Base-by-base conservation (phyloP, 2,888 invertebrate species). In the Parapristionchus giblindavisi region DNA sequence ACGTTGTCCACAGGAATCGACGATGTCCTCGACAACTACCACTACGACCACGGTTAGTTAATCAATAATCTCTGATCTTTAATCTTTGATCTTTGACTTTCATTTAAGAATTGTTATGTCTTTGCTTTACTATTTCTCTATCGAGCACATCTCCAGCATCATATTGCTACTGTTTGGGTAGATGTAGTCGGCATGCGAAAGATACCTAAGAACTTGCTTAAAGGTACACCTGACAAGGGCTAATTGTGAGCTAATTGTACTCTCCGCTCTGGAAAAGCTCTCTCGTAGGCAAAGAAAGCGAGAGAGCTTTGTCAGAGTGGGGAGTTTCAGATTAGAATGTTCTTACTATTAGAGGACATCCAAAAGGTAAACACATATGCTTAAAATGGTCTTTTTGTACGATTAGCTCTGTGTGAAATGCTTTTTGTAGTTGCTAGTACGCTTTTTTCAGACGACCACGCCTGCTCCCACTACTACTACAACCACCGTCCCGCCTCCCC, bases 401-500 rank as follows among this genome's bases (percentile, higher is more conserved):
- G 1, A 56, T 56, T 4, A 3, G 17, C 27, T 2, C 17, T 24
- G 5, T 34, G 32, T 11, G 32, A 21, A 1, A 60, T 8, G 2
- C 1, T 36, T 5, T 14, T 36, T 6, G n/a, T 1, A 1, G 11
- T 8, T 8, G 21, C 8, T 11, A 36, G n/a, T 21, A 38, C 2
- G 29, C 5, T 66, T 66, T 8, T 48, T 6, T 58, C 5, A 52
- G 68, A 71, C n/a, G 71, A 56, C 71, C 56, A 68, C 52, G 68
- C 51, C n/a, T 56, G 71, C 52, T 27, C 71, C 71, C 32, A 54
- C 71, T 5, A 66, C 66, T 5, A 43, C 48, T 21, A 66, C 48
- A 17, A 66, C 66, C 48, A 66, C 29, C 73, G 73, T 3, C 73
- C 73, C 40, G 32, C 51, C 73, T 51, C 54, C 40, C 73, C 73